Base-by-base conservation (phyloP, 2,888 invertebrate genomes). In the Aleiodes leptofemur region DNA sequence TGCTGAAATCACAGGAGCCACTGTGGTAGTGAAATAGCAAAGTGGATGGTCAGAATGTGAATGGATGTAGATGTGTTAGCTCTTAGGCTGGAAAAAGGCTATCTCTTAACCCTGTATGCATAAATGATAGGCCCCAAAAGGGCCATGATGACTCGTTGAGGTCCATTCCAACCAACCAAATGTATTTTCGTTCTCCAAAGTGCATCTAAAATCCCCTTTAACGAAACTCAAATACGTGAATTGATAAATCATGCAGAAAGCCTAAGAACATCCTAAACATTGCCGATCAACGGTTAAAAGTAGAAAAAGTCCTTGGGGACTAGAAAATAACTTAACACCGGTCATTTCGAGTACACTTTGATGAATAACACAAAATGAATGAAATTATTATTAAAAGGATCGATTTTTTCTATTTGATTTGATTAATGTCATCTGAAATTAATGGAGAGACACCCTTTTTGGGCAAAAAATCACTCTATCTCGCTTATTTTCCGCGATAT, bases 231-330 rank as follows among this genome's bases (percentile, higher is more conserved):
- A 82, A 80, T 84, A 68, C 80, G 78, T 78, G 77, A 71, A 78
- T 79, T 72, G 82, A 85, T 87, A 81, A 86, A 87, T 86, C 84
- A 87, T 85, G 83, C 82, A 86, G 78, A 75, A 73, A 69, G 79
- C 79, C 80, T 86, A 84, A 86, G 83, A 85, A 86, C 83, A 80
- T 82, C 84, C 83, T 85, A 85, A 86, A 85, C 84, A 86, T 86
- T 81, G 23, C 78, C 85, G 84, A 86, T 85, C 83, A 82, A 79
- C 82, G 82, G 83, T 83, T 83, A 83, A 82, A 78, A n/a, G n/a
- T n/a, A n/a, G n/a, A n/a, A n/a, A n/a, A n/a, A 80, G 80, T 83
- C 86, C 84, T 85, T 43, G 75, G 81, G 84, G 85, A 82, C 73
- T 76, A 29, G 79, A 80, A 85, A 86, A 86, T 86, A 84, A 23